Evolutionary conservation across 1,140 invertebrate species (phyloP), one percentile per base, ranked within the genome.

Genomic region (Cotesia typhae): DNA sequence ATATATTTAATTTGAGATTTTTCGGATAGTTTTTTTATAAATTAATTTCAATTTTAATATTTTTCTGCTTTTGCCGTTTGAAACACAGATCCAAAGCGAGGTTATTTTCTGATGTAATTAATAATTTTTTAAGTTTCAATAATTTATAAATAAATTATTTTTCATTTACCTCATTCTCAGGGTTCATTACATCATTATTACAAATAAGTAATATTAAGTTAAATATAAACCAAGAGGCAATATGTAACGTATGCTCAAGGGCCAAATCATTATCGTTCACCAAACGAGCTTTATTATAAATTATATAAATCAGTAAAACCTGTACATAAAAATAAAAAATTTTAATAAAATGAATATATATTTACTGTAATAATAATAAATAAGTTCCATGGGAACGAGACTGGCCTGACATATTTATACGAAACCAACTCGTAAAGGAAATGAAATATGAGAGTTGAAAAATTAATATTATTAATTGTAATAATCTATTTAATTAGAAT

Each of bases 391-490:
- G 35, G 36, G 63, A 65, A 67, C 66, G 52, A 67, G 66, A 55
- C 52, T 67, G 66, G 66, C 66, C 51, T 67, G 66, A 53, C 28
- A 14, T 67, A 67, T 67, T 67, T 67, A 67, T 55, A 53, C 66
- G 41, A 20, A 17, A 51, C 6, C 20, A 51, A 20, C 63, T 51
- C 41, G 41, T 17, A 12, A 17, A 55, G 51, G 53, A 51, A 67
- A 3, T 28, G n/a, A 51, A 67, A 51, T 17, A 66, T 28, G 12
- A 47, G 10, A 17, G 64, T 17, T 66, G 64, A 51, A 47, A 12
- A 61, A 61, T 61, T 61, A 61, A 35, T 12, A 66, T 51, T 66
- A 51, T 51, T 17, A 66, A 66, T 66, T 20, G 51, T 52, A 51
- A 4, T 66, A 9, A 36, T 4, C 6, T 2, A 37, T 65, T 65